Evolutionary conservation across 2,888 invertebrate genomes (phyloP), one percentile per base, ranked within the genome.

Genomic region (Melanostoma scalare): DNA sequence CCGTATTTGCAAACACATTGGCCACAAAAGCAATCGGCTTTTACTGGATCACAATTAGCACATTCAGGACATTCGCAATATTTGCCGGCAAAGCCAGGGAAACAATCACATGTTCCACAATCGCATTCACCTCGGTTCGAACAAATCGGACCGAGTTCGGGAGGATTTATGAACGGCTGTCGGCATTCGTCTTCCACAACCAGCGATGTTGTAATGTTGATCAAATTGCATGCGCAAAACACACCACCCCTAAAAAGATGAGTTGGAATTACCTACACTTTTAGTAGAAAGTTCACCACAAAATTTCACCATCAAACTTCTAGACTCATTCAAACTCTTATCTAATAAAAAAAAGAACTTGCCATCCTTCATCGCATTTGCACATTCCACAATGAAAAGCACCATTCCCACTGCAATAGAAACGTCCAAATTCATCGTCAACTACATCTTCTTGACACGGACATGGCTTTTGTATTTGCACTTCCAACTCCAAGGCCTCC

Each of bases 21-120:
- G 0, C 96, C 96, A 89, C 97, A 96, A 6, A 92, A 92, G 90
- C 97, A 97, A 44, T 92, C 92, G 2, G 97, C 96, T 33, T 93
- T 93, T 1, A 93, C 94, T 0, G 92, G 92, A 81, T 95, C 93
- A 10, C 93, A 93, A 87, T 93, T 93, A 63, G 91, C 86, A 86
- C 95, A 95, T 0, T 92, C 91, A 48, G 91, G 91, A 88, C 94
- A 94, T 89, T 95, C 93, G 87, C 95, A 95, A 88, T 91, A 94
- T 31, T 92, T 90, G 10, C 95, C 95, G 63, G 88, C 92, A 86
- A 90, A 93, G 1, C 93, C 94, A 0, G 87, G 86, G 87, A 94
- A 93, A 88, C 97, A 97, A 33, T 91, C 90, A 89, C 97, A 97
- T 74, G 91, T 91, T 40, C 96, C 96, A 88, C 96, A 97, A 53